Percentiles rank a stretch among this genome's conserved stretches.
phyloP scores from a whole-genome alignment of 1,140 invertebrate genomes.

The Batillaria attramentaria region DNA sequence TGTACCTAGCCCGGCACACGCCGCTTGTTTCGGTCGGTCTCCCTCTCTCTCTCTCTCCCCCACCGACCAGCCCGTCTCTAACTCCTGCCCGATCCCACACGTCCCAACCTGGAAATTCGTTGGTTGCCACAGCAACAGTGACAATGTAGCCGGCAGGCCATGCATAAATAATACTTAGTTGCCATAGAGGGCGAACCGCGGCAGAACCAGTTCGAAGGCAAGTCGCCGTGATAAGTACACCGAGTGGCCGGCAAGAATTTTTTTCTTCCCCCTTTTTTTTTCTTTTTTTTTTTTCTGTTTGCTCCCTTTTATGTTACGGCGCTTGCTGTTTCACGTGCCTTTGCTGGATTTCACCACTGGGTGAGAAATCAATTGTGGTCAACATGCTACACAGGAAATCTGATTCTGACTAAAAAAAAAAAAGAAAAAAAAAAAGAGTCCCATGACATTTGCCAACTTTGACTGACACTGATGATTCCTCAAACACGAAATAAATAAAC shows the following conservation, averaged over 20 bases:
- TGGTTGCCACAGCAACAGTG: constrained; percentile 57
- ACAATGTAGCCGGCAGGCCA: constrained; percentile 57
- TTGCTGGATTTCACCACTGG: no score
- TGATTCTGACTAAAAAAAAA: no score
- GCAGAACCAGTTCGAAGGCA: constrained; percentile 25
- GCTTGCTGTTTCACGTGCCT: no score
- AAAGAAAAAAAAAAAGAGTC: no score
- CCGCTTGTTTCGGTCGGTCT: not conserved
- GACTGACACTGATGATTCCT: no score
- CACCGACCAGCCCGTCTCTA: not conserved
- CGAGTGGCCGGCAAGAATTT: not conserved
- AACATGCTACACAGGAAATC: no score
- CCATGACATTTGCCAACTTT: no score
- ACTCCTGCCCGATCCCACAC: not conserved
- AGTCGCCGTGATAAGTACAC: not conserved
- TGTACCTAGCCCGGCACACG: not conserved
- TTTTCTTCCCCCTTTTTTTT: constrained; percentile 6
- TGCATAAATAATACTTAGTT: constrained; percentile 62
- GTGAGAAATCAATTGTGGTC: no score
- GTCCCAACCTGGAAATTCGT: constrained; percentile 54
- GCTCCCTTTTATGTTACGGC: no score
- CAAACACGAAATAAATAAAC: no score
- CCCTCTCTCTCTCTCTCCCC: not conserved
- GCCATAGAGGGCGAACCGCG: constrained; percentile 48
- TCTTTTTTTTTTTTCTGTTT: no score